Percentiles rank a stretch among this genome's conserved stretches.
Conservation (phyloP, 2,888 invertebrate species). For the Orthosia incerta region DNA sequence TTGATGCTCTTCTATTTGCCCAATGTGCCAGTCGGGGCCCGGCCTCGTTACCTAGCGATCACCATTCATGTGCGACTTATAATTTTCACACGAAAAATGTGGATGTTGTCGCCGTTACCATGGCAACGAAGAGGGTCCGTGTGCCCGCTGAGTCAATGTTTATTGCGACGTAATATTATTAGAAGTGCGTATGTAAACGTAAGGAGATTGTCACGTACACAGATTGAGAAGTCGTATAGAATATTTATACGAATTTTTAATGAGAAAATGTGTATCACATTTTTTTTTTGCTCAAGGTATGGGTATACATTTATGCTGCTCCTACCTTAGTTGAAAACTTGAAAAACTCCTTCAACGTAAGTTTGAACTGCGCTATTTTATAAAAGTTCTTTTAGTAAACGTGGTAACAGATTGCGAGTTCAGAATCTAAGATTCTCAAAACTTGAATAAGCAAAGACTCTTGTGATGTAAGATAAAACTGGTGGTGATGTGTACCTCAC, state of each 20-base stretch:
- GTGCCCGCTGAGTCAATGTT: slow-evolving; percentile 32
- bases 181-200: slow-evolving; percentile 12
- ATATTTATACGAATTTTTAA: slow-evolving; percentile 16
- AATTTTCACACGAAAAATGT: slow-evolving; percentile 43
- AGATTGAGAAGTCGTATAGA: slow-evolving; percentile 19
- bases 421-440: slow-evolving; percentile 13
- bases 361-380: slow-evolving; percentile 44
- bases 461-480: slow-evolving; percentile 31
- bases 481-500: too few relatives aligned
- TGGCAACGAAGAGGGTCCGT: slow-evolving; percentile 26
- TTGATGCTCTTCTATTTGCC: slow-evolving; percentile 44
- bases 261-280: slow-evolving; percentile 8
- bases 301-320: slow-evolving; percentile 10
- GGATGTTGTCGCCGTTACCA: slow-evolving; percentile 21
- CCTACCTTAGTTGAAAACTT: slow-evolving; percentile 19
- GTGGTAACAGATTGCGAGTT: slow-evolving; percentile 41
- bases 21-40: not conserved
- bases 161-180: slow-evolving; percentile 45
- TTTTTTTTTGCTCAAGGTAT: not conserved
- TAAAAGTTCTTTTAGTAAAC: slow-evolving; percentile 36
- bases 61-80: slow-evolving; percentile 53
- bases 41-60: slow-evolving; percentile 47
- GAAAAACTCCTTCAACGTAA: slow-evolving; percentile 33
- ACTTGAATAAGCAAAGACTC: slow-evolving; percentile 28
- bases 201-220: slow-evolving; percentile 16